phyloP scores from a whole-genome alignment of 35 echinoderm and acorn worm species.

The Eucidaris tribuloides region DNA sequence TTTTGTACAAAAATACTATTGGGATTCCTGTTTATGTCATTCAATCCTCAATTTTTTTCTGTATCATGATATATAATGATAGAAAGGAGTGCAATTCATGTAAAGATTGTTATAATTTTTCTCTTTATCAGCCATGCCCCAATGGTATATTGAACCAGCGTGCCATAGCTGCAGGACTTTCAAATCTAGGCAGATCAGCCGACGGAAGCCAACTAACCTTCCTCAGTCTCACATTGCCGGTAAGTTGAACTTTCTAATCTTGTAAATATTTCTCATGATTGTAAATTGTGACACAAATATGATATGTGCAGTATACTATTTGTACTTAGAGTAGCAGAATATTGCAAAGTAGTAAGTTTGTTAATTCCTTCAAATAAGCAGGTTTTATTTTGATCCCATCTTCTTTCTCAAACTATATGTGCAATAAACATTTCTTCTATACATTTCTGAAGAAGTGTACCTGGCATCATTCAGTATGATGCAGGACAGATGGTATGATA shows the following conservation, averaged over 20 bases:
- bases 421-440: neutral
- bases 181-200: conserved; percentile 86
- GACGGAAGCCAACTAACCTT: conserved; percentile 75
- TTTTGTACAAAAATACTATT: neutral
- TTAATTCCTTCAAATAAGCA: too few species aligned
- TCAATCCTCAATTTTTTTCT: too few species aligned
- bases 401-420: neutral
- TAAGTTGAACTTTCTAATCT: conserved; percentile 73
- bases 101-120: neutral
- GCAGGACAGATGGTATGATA: neutral
- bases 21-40: neutral
- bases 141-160: conserved; percentile 78
- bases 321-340: too few species aligned
- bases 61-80: too few species aligned
- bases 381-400: too few species aligned
- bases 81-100: neutral
- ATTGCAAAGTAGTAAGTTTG: too few species aligned
- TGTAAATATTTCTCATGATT: too few species aligned
- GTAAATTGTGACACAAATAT: neutral
- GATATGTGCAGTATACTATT: neutral
- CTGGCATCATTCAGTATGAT: neutral
- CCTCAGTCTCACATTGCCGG: conserved; percentile 79
- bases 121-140: conserved; percentile 59
- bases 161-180: conserved; percentile 64
- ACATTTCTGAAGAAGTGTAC: neutral